Evolutionary conservation across 1,140 invertebrate species (phyloP), one percentile per base, ranked within the genome.

Genomic region (Zaprionus vittiger): DNA sequence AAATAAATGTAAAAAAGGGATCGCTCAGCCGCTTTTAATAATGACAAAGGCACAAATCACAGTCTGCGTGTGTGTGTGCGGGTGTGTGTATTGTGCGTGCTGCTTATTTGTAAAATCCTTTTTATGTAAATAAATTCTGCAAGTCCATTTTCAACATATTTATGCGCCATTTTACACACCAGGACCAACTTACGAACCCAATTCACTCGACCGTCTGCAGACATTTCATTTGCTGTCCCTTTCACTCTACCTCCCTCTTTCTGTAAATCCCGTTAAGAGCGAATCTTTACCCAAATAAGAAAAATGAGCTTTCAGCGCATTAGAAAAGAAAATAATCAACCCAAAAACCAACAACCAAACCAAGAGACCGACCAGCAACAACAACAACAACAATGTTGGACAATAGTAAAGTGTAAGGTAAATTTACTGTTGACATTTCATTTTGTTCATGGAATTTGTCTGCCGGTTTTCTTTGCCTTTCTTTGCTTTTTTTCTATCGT

Each of bases 391-490:
- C 44, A 52, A 31, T 38, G 34, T 26, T 49, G 37, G 74, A 73
- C 70, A 77, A 77, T 73, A 67, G 83, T 57, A 74, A 85, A 79
- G 83, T 86, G 72, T 80, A 79, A 86, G 83, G 83, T 86, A 85
- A 85, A 85, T 89, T 89, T 89, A 90, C 84, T 89, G 84, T 89
- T 89, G 84, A 89, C 84, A 89, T 89, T 89, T 90, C 81, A 89
- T 89, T 89, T 84, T 84, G 81, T 89, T 79, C 79, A 77, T 73
- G 79, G 79, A 90, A 89, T 89, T 89, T 89, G 81, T 84, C 83
- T 84, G 78, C 52, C 77, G 56, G 54, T 63, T 72, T 56, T 56
- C 56, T 56, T 73, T 74, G 49, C 64, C 47, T 63, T 26, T 37
- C 14, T 34, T 17, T 41, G 12, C 68, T 57, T 64, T 66, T 62